Conservation (phyloP, 2,888 invertebrate species). For the Oxyscelio sp. region DNA sequence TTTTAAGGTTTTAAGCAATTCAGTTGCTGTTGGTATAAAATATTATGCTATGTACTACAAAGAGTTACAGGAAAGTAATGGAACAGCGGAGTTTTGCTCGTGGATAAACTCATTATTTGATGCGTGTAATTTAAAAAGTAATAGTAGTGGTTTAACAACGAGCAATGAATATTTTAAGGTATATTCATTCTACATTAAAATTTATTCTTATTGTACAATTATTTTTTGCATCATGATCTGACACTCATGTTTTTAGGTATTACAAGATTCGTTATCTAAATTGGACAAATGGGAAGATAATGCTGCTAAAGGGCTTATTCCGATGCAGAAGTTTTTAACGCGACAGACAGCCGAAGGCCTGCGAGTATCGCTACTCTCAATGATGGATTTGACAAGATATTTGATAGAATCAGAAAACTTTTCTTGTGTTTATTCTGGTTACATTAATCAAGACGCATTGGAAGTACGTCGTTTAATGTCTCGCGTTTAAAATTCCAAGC, state of each 20-base stretch:
- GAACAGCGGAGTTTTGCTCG: neutral
- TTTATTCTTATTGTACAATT: no score
- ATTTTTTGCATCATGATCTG: no score
- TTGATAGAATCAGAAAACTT: neutral
- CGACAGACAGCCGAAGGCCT: constrained; percentile 7
- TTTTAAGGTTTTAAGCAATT: no score
- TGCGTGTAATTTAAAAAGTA: neutral
- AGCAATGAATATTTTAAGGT: neutral
- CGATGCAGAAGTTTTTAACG: constrained; percentile 7
- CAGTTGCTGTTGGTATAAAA: neutral
- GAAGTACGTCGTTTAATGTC: neutral
- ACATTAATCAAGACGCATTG: constrained; percentile 3
- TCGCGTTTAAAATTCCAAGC: no score
- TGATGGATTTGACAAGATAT: neutral
- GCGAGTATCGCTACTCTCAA: neutral
- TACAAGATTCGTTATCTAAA: neutral
- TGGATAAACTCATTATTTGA: neutral
- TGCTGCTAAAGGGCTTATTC: neutral
- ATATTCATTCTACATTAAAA: neutral
- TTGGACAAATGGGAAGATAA: constrained; percentile 17
- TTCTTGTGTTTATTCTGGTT: neutral
- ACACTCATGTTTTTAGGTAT: constrained; percentile 6
- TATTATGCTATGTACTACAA: neutral
- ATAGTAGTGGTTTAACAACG: neutral
- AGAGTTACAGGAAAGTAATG: constrained; percentile 2